These are phyloP conservation scores for Sicus ferrugineus DNA, from an alignment of 2,888 invertebrate genomes.

Conservation along the genomic window DNA sequence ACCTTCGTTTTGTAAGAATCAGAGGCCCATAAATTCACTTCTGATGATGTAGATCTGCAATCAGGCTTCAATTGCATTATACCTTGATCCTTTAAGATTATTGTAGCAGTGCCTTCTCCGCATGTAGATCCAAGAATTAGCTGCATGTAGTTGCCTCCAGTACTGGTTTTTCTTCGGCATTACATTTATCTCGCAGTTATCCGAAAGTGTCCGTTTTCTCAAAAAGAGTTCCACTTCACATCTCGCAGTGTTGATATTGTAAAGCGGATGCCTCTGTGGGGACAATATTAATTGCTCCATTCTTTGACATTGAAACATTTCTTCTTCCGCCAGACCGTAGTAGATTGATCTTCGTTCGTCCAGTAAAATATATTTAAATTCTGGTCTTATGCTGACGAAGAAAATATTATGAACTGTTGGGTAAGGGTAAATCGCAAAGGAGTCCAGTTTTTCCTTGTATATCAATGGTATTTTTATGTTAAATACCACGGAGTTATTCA, in stretches of 20 bases:
- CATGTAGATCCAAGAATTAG: constrained; percentile 4
- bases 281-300: background rate
- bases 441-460: background rate
- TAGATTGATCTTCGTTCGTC: background rate
- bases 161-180: background rate
- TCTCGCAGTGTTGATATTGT: constrained; percentile 4
- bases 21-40: no score
- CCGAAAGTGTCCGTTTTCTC: background rate
- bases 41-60: constrained; percentile 2
- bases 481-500: background rate
- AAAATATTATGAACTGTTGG: background rate
- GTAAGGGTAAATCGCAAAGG: background rate
- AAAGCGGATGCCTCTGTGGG: background rate
- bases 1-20: no score
- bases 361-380: background rate
- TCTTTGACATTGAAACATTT: background rate
- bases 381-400: background rate
- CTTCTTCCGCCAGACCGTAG: background rate
- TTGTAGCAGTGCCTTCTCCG: constrained; percentile 7
- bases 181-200: constrained; percentile 5
- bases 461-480: background rate
- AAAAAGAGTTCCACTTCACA: background rate
- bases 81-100: constrained; percentile 4
- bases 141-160: background rate
- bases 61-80: background rate